phyloP scores from a whole-genome alignment of 2,888 invertebrate species.

The Acanthosoma haemorrhoidale region DNA sequence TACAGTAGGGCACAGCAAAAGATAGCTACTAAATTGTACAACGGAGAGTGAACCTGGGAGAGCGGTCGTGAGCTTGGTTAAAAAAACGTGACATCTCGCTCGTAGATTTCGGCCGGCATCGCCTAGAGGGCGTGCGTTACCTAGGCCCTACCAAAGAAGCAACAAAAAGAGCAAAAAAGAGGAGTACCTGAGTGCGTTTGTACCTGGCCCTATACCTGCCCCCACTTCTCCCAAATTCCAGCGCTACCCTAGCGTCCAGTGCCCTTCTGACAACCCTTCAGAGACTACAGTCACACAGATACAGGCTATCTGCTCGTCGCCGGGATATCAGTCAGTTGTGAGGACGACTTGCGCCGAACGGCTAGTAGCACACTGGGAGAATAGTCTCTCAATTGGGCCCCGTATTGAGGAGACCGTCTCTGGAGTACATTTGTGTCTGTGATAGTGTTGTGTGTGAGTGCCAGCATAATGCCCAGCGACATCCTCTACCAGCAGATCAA shows the following conservation, averaged over 20 bases:
- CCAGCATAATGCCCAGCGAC: conserved; percentile 4
- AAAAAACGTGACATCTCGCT: no score
- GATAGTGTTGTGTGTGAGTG: neutral
- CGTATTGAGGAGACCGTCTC: neutral
- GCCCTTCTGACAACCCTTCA: neutral
- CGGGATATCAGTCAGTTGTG: conserved; percentile 1
- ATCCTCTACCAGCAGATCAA: conserved; percentile 1
- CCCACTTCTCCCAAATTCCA: neutral
- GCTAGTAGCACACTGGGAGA: neutral
- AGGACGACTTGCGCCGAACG: neutral
- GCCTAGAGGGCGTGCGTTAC: conserved; percentile 8
- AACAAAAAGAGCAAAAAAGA: neutral
- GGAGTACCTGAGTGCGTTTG: neutral
- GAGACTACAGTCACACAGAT: neutral
- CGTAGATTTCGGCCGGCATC: no score
- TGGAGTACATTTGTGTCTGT: neutral
- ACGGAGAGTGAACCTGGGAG: no score
- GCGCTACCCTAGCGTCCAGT: neutral
- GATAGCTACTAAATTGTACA: no score
- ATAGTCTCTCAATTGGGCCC: conserved; percentile 9
- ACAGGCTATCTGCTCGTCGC: neutral
- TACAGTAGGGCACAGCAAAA: no score
- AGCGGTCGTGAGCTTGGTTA: no score
- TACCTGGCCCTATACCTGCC: neutral
- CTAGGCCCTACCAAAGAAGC: neutral